Base-by-base conservation (phyloP, 2,113 vertebrate genomes). In the Nyctibius bracteatus region DNA sequence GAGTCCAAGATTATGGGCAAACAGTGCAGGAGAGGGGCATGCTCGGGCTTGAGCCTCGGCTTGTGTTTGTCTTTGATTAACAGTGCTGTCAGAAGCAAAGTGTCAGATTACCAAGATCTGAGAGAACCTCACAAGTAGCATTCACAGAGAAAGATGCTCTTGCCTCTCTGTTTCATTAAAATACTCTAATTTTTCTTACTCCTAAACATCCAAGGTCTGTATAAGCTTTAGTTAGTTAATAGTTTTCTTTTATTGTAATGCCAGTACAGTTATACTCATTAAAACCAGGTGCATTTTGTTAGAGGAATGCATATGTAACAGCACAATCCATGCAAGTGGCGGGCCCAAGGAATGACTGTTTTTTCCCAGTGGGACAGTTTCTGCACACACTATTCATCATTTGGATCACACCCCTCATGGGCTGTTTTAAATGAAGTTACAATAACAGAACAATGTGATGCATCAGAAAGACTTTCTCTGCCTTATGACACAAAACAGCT, bases 1-100 rank as follows among this genome's bases (percentile, higher is more conserved):
- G 35, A 9, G 12, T 3, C 51, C 5, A 1, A 21, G 46, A 25
- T 2, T 6, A 2, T 4, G 31, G 28, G 47, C n/a, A 51, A n/a
- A 8, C 13, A 35, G 41, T 3, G 62, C 52, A 22, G 72, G 51
- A 82, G 6, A 41, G 54, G 33, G n/a, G 4, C 11, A 2, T 24
- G 58, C 68, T 70, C 0, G 0, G 46, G 27, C 21, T 86, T 54
- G 67, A 80, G 28, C 28, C 39, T 46, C 10, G 28, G 16, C 58
- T 44, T 9, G 11, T 58, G 44, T 41, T 54, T 41, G 6, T 16
- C 44, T 55, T 31, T 14, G 47, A 20, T 66, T n/a, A 72, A 5
- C 47, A 23, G 30, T 31, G 44, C 49, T 5, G 3, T 41, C 58
- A 16, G 21, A 41, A 63, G 8, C 15, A 28, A 39, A 62, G 10